Evolutionary conservation across 2,797 vertebrate species (phyloP), one percentile per base, ranked within the genome.

Genomic region (Sparidentex hasta): DNA sequence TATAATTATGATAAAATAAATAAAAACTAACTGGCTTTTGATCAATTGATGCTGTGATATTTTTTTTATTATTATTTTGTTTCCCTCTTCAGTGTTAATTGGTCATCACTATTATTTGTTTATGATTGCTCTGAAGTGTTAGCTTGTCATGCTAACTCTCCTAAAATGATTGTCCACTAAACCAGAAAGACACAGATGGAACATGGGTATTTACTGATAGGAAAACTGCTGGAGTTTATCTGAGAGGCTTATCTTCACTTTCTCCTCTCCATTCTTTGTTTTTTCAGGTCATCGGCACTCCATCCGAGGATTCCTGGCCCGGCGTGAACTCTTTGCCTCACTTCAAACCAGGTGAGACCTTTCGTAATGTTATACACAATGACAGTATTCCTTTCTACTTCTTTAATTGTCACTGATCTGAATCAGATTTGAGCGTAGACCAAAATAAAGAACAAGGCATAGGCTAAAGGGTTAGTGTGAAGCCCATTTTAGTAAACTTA

Each of bases 271-370:
- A 0, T 62, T 65, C 25, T 78, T 76, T 2, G 4, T 38, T 80
- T 82, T 52, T 70, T 23, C 72, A 98, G 97, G 96, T 98, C 81
- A 95, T 98, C 41, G 97, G 97, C 68, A 98, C 97, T 4, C 97
- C 97, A 48, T 97, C 96, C 16, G 97, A 98, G 85, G 97, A 98
- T n/a, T 95, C 95, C 0, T 98, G 97, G 97, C 96, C 97, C 25
- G 96, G 97, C 47, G 96, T 98, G 44, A 95, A 97, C 88, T 97
- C 97, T 55, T 83, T 98, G 92, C 97, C 97, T 85, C 96, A 98
- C 92, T 98, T 97, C 88, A 98, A 97, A 87, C 94, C 95, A 95
- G 97, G 97, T 98, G 93, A 74, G 92, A 82, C 9, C 20, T 11
- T 50, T 21, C 13, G 16, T 17, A 20, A 16, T 29, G 7, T 18